Conservation (phyloP, 2,888 invertebrate species). For the Morpho helenor region DNA sequence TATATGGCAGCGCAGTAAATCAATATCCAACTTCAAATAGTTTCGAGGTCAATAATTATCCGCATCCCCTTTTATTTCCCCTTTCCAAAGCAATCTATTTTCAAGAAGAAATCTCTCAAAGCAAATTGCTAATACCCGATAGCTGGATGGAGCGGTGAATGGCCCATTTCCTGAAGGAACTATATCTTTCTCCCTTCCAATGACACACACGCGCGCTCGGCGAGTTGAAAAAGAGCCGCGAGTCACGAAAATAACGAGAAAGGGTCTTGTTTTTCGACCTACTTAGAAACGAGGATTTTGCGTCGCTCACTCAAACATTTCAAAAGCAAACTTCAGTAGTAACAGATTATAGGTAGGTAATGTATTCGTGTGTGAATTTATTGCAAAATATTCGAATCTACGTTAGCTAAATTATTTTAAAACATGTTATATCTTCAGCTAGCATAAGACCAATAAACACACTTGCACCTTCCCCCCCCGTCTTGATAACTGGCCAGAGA, state of each 20-base stretch:
- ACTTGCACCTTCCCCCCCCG: too few relatives aligned
- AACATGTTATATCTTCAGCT: too few relatives aligned
- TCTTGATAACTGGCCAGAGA: too few relatives aligned
- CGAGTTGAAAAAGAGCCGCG: slow-evolving; percentile 20
- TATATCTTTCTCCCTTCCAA: slow-evolving; percentile 55
- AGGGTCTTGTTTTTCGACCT: slow-evolving; percentile 23
- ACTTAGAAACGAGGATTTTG: slow-evolving; percentile 14
- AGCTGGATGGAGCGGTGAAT: slow-evolving; percentile 60
- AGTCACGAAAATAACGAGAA: slow-evolving; percentile 21
- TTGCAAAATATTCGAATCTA: too few relatives aligned
- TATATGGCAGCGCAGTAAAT: too few relatives aligned
- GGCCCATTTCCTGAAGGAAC: slow-evolving; percentile 61
- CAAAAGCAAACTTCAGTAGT: background rate
- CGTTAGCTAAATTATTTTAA: too few relatives aligned
- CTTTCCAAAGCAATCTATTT: slow-evolving; percentile 39
- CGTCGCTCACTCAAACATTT: slow-evolving; percentile 7
- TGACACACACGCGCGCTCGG: slow-evolving; percentile 19
- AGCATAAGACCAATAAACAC: too few relatives aligned
- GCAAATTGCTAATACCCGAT: slow-evolving; percentile 69
- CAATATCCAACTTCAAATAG: background rate
- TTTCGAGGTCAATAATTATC: slow-evolving; percentile 21
- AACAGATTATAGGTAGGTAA: background rate
- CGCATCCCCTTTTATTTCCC: slow-evolving; percentile 32
- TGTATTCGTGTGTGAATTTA: too few relatives aligned
- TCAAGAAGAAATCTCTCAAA: slow-evolving; percentile 48